phyloP scores from a whole-genome alignment of 2,888 invertebrate species.

The Sympetrum striolatum region DNA sequence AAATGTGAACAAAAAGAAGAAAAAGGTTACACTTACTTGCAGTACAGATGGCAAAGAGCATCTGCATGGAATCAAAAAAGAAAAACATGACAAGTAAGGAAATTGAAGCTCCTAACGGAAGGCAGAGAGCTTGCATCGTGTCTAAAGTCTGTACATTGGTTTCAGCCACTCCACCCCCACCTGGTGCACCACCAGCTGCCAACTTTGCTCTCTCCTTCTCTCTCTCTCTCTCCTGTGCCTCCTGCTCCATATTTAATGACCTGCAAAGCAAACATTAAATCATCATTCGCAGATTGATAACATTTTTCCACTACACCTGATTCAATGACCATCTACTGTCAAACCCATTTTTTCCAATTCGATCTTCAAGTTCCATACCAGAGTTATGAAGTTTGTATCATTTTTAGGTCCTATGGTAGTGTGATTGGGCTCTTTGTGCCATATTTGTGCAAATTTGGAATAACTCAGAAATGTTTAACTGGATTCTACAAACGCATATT shows the following conservation, averaged over 20 bases:
- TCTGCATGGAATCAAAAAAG: slow-evolving; percentile 99
- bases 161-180: slow-evolving; percentile 45
- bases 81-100: slow-evolving; percentile 98
- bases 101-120: slow-evolving; percentile 94
- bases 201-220: slow-evolving; percentile 76
- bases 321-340: too few relatives aligned
- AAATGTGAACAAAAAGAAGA: neutral
- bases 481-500: too few relatives aligned
- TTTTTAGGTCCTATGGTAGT: too few relatives aligned
- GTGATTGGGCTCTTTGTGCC: too few relatives aligned
- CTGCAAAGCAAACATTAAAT: slow-evolving; percentile 60
- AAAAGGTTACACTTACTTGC: slow-evolving; percentile 78
- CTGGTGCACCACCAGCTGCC: slow-evolving; percentile 62
- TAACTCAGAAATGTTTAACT: too few relatives aligned
- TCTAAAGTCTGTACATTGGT: slow-evolving; percentile 88
- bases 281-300: too few relatives aligned
- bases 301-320: too few relatives aligned
- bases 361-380: too few relatives aligned
- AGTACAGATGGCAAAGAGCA: slow-evolving; percentile 93
- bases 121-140: slow-evolving; percentile 95
- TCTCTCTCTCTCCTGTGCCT: slow-evolving; percentile 82
- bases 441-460: too few relatives aligned
- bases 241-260: slow-evolving; percentile 94
- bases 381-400: too few relatives aligned
- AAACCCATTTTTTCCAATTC: too few relatives aligned